These are phyloP conservation scores for Semicossyphus pulcher DNA, from an alignment of 2,113 vertebrate species.

Conservation along the genomic window DNA sequence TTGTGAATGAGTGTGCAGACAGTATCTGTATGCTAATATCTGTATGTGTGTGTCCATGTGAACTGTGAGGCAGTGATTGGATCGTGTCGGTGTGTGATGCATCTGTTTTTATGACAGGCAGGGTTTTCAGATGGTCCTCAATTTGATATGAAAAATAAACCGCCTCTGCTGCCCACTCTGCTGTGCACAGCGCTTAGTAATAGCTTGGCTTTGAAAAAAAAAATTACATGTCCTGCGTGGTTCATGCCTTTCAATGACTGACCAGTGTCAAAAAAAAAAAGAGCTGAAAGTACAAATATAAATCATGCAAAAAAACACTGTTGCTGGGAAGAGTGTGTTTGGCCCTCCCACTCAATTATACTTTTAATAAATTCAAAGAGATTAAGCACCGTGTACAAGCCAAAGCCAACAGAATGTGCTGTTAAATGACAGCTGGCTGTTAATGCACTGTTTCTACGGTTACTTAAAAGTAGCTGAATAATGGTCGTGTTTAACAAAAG, in stretches of 20 bases:
- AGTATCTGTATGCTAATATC: background rate
- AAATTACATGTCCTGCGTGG: constrained; percentile 7
- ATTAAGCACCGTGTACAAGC: background rate
- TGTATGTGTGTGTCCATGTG: constrained; percentile 12
- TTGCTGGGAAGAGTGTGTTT: constrained; percentile 7
- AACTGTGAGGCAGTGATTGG: constrained; percentile 1
- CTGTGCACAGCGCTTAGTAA: constrained; percentile 2
- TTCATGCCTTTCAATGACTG: background rate
- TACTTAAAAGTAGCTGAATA: background rate
- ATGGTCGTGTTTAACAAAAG: background rate
- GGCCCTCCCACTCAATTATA: background rate
- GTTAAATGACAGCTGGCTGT: background rate
- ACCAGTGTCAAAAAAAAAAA: background rate
- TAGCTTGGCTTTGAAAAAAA: constrained; percentile 11
- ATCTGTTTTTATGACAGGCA: constrained; percentile 43
- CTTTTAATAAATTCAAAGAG: background rate
- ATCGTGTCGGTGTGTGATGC: constrained; percentile 32
- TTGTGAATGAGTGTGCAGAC: background rate
- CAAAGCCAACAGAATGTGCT: background rate
- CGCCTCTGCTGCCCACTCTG: background rate
- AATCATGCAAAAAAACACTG: background rate
- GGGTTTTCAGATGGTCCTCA: constrained; percentile 32
- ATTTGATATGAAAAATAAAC: constrained; percentile 53
- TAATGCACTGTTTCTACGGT: background rate
- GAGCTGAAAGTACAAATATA: too few species aligned